A percentile compares a stretch with the other conserved stretches of the same genome.
phyloP scores from a whole-genome alignment of 2,797 vertebrate genomes.

The Pampus argenteus region DNA sequence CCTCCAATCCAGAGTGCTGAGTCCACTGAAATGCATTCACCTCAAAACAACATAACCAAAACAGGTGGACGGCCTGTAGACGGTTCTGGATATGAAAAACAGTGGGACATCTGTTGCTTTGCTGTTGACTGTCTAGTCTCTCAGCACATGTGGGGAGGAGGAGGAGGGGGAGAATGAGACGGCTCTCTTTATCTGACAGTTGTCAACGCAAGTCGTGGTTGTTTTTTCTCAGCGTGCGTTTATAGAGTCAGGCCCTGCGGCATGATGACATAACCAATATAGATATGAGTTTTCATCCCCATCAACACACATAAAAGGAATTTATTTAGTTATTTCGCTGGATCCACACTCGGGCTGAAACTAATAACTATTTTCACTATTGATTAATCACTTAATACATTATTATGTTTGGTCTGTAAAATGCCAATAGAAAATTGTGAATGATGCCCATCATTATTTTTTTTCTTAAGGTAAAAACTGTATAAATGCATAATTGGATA shows the following conservation, averaged over 20 bases:
- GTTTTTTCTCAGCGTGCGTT: slow-evolving; percentile 58
- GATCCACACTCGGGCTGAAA: background rate
- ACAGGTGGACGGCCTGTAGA: slow-evolving; percentile 62
- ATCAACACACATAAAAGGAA: background rate
- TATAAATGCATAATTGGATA: background rate
- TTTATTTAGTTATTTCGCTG: background rate
- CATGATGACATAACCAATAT: slow-evolving; percentile 7
- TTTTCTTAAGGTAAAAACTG: too few species aligned
- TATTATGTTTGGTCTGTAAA: background rate
- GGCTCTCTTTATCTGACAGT: slow-evolving; percentile 45
- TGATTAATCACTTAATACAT: background rate
- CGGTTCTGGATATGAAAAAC: slow-evolving; percentile 74
- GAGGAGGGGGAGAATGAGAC: background rate
- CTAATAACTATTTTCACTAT: background rate
- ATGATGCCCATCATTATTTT: too few species aligned
- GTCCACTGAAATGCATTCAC: slow-evolving; percentile 69
- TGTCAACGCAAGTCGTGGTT: slow-evolving; percentile 74
- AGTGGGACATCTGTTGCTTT: slow-evolving; percentile 58
- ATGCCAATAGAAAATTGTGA: background rate
- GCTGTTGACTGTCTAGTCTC: slow-evolving; percentile 53
- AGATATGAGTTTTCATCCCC: background rate
- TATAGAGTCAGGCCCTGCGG: slow-evolving; percentile 12
- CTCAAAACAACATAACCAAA: slow-evolving; percentile 52
- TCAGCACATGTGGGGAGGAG: slow-evolving; percentile 51
- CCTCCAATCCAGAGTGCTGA: slow-evolving; percentile 67